Conservation (phyloP, 2,113 vertebrate species). For the Nycticorax nycticorax region DNA sequence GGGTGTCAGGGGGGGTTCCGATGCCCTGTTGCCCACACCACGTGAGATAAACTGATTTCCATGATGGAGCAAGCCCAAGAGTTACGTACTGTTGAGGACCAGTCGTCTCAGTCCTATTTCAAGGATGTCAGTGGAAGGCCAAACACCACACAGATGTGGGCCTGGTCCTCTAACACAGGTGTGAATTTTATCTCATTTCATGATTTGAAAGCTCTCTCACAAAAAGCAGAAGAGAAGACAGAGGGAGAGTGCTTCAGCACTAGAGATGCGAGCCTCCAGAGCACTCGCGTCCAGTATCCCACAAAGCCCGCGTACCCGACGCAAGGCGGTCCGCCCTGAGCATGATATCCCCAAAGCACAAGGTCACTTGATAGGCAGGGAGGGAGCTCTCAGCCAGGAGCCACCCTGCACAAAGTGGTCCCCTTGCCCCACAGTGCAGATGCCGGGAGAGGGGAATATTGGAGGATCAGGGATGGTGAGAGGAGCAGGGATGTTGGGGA, state of each 20-base stretch:
- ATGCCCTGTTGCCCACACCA: rapidly evolving
- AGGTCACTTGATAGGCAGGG: conserved; percentile 55
- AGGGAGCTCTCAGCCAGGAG: background rate
- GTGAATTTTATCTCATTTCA: background rate
- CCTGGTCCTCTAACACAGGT: background rate
- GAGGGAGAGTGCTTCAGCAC: background rate
- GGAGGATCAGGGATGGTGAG: background rate
- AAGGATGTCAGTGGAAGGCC: background rate
- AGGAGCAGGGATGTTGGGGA: background rate
- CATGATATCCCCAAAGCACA: conserved; percentile 15
- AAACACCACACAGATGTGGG: background rate
- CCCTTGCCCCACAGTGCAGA: background rate
- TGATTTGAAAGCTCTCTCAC: background rate
- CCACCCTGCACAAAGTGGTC: background rate
- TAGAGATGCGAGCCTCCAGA: background rate
- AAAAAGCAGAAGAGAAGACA: background rate
- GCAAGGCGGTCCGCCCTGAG: background rate
- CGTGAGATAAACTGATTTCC: background rate
- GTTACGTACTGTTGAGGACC: background rate
- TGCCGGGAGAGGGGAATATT: background rate
- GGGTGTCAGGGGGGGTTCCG: background rate
- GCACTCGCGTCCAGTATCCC: background rate
- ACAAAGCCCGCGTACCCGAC: background rate
- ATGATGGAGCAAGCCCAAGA: background rate
- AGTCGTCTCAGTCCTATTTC: background rate